Evolutionary conservation across 2,797 vertebrate species (phyloP), one percentile per base, ranked within the genome.

Genomic region (Pelobates cultripes): DNA sequence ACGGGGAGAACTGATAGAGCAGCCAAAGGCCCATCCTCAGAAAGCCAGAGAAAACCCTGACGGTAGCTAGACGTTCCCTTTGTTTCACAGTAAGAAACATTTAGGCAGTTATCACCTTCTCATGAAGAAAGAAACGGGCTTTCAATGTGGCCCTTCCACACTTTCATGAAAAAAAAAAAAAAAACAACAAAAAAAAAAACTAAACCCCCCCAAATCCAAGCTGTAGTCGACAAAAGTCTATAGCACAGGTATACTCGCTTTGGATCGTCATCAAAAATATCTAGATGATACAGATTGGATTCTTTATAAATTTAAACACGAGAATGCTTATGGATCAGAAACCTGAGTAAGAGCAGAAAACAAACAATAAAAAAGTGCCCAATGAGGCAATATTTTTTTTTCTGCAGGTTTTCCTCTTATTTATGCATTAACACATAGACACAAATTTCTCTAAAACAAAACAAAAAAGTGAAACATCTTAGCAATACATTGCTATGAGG

Each of bases 31-130:
- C 96, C 87, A 84, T 95, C 91, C 95, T 94, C 95, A 96, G 96
- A 98, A 96, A 94, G 95, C 96, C 95, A 97, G 97, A 98, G 97
- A 97, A 96, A 99, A 99, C 96, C 96, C 96, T 95, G 94, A 99
- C 95, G 94, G 94, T 95, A 97, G 96, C 96, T 96, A 97, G 95
- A 95, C 95, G 90, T 96, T 97, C 94, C 82, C 91, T 96, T 95
- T 95, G 96, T 97, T 97, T 97, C 97, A 97, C 93, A 96, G 96
- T 95, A 95, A 97, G 96, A 99, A 98, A 99, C 96, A 96, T 96
- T 95, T 97, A 98, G 97, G 96, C 96, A 97, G 95, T 83, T 97
- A 96, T 96, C 93, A 97, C 96, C 95, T 97, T 99, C 96, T 97
- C 96, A 97, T 96, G 96, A 98, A 96, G 93, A 95, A 95, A 96